phyloP scores from a whole-genome alignment of 2,797 vertebrate species.

The Macrochelys suwanniensis region DNA sequence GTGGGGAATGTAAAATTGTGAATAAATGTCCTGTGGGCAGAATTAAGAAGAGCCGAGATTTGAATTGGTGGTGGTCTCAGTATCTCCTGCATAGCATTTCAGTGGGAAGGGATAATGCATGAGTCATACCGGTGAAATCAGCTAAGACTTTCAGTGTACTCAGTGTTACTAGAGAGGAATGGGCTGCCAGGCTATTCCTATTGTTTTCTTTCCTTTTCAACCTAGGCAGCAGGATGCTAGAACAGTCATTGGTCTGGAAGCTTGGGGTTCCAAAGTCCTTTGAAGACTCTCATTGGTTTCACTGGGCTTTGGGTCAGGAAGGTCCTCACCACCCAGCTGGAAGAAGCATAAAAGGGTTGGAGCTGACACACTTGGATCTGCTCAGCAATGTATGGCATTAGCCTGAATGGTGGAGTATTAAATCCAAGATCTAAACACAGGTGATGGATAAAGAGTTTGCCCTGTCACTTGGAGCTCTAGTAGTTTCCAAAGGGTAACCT shows the following conservation, averaged over 20 bases:
- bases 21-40: background rate
- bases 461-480: background rate
- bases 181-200: background rate
- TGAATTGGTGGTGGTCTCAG: background rate
- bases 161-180: background rate
- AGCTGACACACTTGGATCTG: background rate
- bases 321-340: background rate
- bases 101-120: background rate
- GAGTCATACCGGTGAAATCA: background rate
- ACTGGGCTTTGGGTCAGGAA: background rate
- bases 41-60: background rate
- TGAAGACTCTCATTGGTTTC: background rate
- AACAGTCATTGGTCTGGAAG: background rate
- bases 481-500: background rate
- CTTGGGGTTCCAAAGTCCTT: background rate
- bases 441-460: background rate
- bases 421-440: accelerated
- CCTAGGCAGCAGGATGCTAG: background rate
- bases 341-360: background rate
- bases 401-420: background rate
- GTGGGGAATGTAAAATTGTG: background rate
- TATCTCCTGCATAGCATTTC: background rate
- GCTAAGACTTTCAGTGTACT: background rate
- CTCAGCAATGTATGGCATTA: accelerated
- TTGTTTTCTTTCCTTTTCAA: background rate